These are phyloP conservation scores for Callithrix jacchus DNA, from an alignment of 2,113 vertebrate genomes.

Conservation along the genomic window DNA sequence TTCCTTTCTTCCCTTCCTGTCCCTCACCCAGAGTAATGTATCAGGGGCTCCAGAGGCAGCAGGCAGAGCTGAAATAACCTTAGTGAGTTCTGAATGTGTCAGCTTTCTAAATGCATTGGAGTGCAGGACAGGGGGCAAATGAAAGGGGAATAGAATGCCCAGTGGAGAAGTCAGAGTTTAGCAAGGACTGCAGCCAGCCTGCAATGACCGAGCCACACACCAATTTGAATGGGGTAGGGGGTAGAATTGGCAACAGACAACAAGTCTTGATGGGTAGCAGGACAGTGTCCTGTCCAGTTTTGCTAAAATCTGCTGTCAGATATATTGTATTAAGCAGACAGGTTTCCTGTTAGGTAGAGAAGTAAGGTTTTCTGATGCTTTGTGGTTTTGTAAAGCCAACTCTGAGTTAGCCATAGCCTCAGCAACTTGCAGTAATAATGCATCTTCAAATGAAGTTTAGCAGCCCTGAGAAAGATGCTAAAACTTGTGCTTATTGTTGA, in stretches of 20 bases:
- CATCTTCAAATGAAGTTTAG: background rate
- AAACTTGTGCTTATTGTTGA: background rate
- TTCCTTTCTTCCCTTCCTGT: background rate
- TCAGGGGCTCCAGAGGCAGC: background rate
- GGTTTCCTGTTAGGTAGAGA: background rate
- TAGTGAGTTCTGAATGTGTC: background rate
- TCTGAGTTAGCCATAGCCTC: background rate
- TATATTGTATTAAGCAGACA: background rate
- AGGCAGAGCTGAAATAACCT: background rate
- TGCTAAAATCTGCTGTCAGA: background rate
- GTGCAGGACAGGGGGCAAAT: background rate
- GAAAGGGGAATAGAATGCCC: background rate
- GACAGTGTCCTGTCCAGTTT: background rate
- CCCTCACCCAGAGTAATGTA: background rate
- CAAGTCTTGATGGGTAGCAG: background rate
- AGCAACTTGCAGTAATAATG: background rate
- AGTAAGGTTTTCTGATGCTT: background rate
- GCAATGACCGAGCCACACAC: background rate
- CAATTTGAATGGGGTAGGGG: background rate
- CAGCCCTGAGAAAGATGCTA: background rate
- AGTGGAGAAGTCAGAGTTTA: background rate
- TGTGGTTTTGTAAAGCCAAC: background rate
- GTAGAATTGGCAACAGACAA: background rate
- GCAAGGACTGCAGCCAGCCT: background rate
- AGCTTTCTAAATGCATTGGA: background rate